These are phyloP conservation scores for Heliothis peltigera DNA, from an alignment of 2,888 invertebrate species.

Conservation along the genomic window DNA sequence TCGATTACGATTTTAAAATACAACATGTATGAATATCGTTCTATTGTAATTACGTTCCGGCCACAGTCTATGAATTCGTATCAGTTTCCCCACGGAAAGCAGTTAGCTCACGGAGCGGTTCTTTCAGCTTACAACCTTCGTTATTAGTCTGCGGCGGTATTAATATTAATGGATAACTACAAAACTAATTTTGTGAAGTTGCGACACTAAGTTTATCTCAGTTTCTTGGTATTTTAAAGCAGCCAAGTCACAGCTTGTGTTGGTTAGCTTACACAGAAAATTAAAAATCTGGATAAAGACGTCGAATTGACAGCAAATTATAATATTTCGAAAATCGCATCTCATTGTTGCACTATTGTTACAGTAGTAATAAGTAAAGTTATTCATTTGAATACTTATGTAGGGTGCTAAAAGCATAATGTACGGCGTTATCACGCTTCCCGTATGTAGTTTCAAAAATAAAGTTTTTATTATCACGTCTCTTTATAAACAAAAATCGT, in stretches of 20 bases:
- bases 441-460: background rate
- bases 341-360: too few relatives aligned
- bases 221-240: constrained; percentile 37
- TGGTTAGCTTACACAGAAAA: background rate
- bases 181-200: constrained; percentile 47
- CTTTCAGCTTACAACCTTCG: constrained; percentile 31
- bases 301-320: background rate
- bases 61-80: constrained; percentile 57
- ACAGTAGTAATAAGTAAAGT: too few relatives aligned
- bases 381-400: too few relatives aligned
- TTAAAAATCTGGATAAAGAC: background rate
- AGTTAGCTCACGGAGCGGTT: constrained; percentile 34
- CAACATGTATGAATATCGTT: constrained; percentile 33
- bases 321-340: too few relatives aligned
- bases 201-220: constrained; percentile 12
- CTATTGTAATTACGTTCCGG: constrained; percentile 37
- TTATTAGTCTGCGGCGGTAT: constrained; percentile 46
- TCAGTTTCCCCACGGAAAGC: constrained; percentile 49
- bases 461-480: background rate
- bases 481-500: constrained; percentile 19
- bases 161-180: constrained; percentile 53
- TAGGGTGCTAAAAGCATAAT: too few relatives aligned
- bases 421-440: background rate
- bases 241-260: constrained; percentile 27
- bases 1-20: background rate